Base-by-base conservation (phyloP, 1,140 invertebrate species). In the Lethocerus indicus region DNA sequence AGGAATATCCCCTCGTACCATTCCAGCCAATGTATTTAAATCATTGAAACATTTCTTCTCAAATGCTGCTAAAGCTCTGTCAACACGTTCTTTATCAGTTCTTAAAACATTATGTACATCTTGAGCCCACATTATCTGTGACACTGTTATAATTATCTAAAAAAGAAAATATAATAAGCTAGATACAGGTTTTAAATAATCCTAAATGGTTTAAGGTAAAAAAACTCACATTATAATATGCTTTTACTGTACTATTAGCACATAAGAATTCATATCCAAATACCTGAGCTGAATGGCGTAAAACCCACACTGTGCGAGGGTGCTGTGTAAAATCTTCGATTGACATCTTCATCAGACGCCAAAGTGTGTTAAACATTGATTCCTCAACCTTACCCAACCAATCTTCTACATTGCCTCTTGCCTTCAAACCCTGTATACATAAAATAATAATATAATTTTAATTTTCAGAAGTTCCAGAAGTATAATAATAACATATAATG, bases 321-420 rank as follows among this genome's bases (percentile, higher is more conserved):
- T 65, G 61, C 32, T 64, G 50, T 52, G 71, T 61, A 57, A 73
- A 80, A 57, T 86, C 79, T n/a, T 56, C 60, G 4, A 87, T 69
- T 1, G 80, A 75, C 27, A 62, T 62, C 56, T 80, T 77, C 85
- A 90, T 89, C 50, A 69, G 71, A 40, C 75, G 76, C 55, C 73
- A 81, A 13, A 84, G 66, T 1, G 78, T 75, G 0, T 72, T 68
- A 54, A 89, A 81, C 87, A 92, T 92, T 1, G 83, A 76, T 14
- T 77, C 71, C 62, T 93, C 88, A 12, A 93, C 79, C 65, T 88
- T 88, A 9, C 80, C 73, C 21, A 90, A 63, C 87, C 87, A 91
- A 59, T 87, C 81, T 64, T 91, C 87, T 3, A 90, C 87, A 58
- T 87, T 87, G 1, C 86, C 86, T 51, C 85, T 67, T 0, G 87